Evolutionary conservation across 2,888 invertebrate species (phyloP).

Genomic region (Cryptus armator): DNA sequence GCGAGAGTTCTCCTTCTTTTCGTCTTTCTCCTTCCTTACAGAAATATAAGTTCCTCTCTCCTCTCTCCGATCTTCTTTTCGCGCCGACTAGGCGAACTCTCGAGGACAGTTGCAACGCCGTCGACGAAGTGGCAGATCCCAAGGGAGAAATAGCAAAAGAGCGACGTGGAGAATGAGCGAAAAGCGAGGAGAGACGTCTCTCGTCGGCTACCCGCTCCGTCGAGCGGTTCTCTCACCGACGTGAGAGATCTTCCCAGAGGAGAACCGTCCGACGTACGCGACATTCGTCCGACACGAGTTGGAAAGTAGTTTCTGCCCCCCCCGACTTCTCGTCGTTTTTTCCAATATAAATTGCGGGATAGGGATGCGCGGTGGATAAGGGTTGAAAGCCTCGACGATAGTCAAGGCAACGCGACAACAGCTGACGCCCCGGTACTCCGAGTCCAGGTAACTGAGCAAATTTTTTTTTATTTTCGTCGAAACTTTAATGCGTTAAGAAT

Average conservation of each 20-base stretch:
- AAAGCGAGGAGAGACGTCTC: slow-evolving; percentile 22
- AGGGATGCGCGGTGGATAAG: slow-evolving; percentile 35
- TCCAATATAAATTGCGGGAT: slow-evolving; percentile 53
- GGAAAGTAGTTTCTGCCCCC: slow-evolving; percentile 56
- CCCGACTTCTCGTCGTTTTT: slow-evolving; percentile 38
- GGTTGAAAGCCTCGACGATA: slow-evolving; percentile 41
- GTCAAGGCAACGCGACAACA: slow-evolving; percentile 23
- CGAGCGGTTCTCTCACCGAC: not conserved
- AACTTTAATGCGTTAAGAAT: too few relatives aligned
- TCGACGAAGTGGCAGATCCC: slow-evolving; percentile 64
- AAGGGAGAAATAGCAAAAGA: slow-evolving; percentile 63
- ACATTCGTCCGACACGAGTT: slow-evolving; percentile 67
- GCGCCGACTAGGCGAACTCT: slow-evolving; percentile 20
- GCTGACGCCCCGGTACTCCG: slow-evolving; percentile 18
- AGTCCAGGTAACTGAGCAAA: too few relatives aligned
- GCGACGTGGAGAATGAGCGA: slow-evolving; percentile 18
- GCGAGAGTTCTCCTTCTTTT: not conserved
- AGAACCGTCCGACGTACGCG: slow-evolving; percentile 54
- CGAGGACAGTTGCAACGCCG: slow-evolving; percentile 51
- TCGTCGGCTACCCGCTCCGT: not conserved
- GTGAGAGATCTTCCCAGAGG: slow-evolving; percentile 53
- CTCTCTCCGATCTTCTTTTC: slow-evolving; percentile 18
- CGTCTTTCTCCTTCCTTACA: not conserved
- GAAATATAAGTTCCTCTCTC: not conserved
- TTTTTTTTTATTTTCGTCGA: too few relatives aligned